Percentiles rank a stretch among this genome's conserved stretches.
phyloP scores from a whole-genome alignment of 2,113 vertebrate species.

The Ptilorrhoa leucosticta region DNA sequence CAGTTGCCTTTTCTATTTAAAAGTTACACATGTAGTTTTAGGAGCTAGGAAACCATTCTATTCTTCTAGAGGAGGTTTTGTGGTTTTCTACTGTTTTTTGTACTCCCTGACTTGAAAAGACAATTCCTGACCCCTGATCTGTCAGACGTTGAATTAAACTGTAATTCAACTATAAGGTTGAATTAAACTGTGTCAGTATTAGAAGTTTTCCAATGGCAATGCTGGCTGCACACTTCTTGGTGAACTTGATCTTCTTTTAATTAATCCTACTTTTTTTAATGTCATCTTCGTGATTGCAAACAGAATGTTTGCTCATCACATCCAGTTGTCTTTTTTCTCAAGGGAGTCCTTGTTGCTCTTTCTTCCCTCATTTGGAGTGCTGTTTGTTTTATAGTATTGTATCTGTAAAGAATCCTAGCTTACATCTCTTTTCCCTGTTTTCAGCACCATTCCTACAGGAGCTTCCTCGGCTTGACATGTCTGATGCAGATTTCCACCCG shows the following conservation, averaged over 20 bases:
- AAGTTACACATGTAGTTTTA: neutral
- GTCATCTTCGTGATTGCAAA: neutral
- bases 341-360: neutral
- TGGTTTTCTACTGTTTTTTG: neutral
- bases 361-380: neutral
- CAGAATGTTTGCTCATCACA: neutral
- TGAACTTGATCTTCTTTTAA: neutral
- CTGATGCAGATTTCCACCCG: constrained; percentile 96
- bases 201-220: neutral
- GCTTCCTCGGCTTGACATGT: constrained; percentile 91
- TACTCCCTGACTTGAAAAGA: neutral
- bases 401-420: neutral
- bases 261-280: neutral
- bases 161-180: neutral
- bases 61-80: neutral
- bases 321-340: neutral
- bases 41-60: neutral
- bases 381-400: neutral
- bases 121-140: neutral
- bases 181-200: neutral
- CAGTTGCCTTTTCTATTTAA: neutral
- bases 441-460: constrained; percentile 96
- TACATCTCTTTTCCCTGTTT: neutral
- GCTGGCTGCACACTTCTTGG: neutral
- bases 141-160: neutral